Evolutionary conservation across 2,888 invertebrate genomes (phyloP).

Genomic region (Margaritifera margaritifera): DNA sequence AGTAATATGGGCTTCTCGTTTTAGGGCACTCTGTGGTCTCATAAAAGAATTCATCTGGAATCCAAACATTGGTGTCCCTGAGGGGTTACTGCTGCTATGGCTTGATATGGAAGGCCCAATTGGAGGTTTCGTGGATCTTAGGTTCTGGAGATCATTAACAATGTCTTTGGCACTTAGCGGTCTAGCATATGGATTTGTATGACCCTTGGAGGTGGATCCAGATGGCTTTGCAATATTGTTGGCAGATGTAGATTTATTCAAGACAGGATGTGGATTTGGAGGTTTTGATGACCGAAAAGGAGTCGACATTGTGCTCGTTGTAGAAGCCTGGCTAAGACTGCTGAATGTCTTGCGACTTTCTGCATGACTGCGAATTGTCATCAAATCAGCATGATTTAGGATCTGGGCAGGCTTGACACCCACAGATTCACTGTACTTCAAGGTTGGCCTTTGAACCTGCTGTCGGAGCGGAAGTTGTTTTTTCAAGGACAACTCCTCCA

Average conservation of each 20-base stretch:
- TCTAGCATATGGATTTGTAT: slow-evolving; percentile 57
- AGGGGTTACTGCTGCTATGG: slow-evolving; percentile 12
- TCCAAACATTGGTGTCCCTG: slow-evolving; percentile 32
- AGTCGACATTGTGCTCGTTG: slow-evolving; percentile 31
- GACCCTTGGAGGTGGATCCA: slow-evolving; percentile 18
- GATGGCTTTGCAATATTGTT: slow-evolving; percentile 2
- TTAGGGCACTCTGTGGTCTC: slow-evolving; percentile 55
- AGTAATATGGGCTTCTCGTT: slow-evolving; percentile 28
- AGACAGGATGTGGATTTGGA: slow-evolving; percentile 23
- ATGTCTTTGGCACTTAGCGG: slow-evolving; percentile 68
- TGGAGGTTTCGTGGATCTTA: slow-evolving; percentile 39
- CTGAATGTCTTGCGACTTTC: slow-evolving; percentile 44
- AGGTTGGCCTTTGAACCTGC: slow-evolving; percentile 55
- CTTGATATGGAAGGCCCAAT: slow-evolving; percentile 11
- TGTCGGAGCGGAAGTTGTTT: slow-evolving; percentile 64
- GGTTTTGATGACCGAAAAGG: slow-evolving; percentile 42
- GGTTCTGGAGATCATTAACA: slow-evolving; percentile 44
- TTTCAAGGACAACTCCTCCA: slow-evolving; percentile 56
- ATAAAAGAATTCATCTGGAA: slow-evolving; percentile 56
- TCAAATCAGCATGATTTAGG: slow-evolving; percentile 49
- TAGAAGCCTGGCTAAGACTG: slow-evolving; percentile 41
- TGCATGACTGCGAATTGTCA: slow-evolving; percentile 36
- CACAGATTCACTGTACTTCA: slow-evolving; percentile 57
- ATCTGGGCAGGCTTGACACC: slow-evolving; percentile 49
- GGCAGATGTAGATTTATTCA: slow-evolving; percentile 24